Percentiles rank a stretch among this genome's conserved stretches.
Conservation (phyloP, 1,140 invertebrate species). For the Heliconius hermathena region DNA sequence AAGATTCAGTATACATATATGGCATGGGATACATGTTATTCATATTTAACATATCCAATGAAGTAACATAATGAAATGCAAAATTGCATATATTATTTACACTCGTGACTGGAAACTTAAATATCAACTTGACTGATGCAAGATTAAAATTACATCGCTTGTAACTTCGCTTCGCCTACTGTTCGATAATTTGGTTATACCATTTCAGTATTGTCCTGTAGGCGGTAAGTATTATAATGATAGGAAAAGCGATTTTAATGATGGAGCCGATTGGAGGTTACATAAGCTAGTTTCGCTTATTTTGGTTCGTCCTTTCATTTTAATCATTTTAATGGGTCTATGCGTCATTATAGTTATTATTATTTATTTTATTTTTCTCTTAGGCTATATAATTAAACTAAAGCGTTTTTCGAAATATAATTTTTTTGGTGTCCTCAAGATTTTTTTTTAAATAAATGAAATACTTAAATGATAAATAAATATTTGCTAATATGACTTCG, state of each 20-base stretch:
- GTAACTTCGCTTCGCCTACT: slow-evolving; percentile 29
- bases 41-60: slow-evolving; percentile 12
- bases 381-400: no score
- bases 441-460: no score
- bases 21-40: not conserved
- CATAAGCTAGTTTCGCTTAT: not conserved
- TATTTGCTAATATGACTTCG: no score
- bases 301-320: not conserved
- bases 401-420: no score
- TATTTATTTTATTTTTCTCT: no score
- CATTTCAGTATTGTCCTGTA: slow-evolving; percentile 36
- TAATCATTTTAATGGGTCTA: not conserved
- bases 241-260: slow-evolving; percentile 30
- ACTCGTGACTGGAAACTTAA: slow-evolving; percentile 36
- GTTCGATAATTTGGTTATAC: slow-evolving; percentile 35
- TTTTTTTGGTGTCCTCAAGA: no score
- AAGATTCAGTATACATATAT: not conserved
- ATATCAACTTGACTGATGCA: slow-evolving; percentile 34
- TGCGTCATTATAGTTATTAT: not conserved
- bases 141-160: slow-evolving; percentile 37
- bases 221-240: slow-evolving; percentile 41
- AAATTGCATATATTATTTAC: slow-evolving; percentile 28
- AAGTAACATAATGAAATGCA: slow-evolving; percentile 26
- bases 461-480: no score
- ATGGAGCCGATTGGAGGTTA: not conserved